A percentile compares a stretch with the other conserved stretches of the same genome.
Evolutionary conservation across 2,888 invertebrate genomes (phyloP).

Genomic region (Drosophila subquinaria): DNA sequence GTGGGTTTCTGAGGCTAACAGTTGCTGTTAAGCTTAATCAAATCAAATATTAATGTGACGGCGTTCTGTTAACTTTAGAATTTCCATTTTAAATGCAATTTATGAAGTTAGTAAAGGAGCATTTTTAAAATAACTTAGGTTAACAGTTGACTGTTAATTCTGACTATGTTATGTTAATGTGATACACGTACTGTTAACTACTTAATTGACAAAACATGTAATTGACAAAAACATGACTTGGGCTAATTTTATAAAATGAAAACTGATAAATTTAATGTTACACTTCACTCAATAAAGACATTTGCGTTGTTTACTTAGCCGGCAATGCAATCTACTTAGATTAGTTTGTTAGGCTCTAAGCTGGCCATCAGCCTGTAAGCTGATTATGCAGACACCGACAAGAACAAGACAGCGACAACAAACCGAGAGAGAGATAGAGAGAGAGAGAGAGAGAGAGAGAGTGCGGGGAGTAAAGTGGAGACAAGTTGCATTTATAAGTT

Average conservation of each 20-base stretch:
- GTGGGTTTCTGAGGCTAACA: background rate
- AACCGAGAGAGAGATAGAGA: background rate
- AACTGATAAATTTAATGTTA: constrained; percentile 9
- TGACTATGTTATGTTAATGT: background rate
- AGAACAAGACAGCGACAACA: background rate
- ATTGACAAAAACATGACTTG: background rate
- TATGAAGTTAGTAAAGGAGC: too few species aligned
- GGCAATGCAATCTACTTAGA: constrained; percentile 28
- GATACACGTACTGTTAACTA: background rate
- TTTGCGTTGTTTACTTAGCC: constrained; percentile 13
- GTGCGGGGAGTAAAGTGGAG: background rate
- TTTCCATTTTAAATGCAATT: background rate
- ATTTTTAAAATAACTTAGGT: background rate
- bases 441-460: background rate
- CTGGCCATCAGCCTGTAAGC: constrained; percentile 37
- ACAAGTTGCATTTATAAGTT: constrained; percentile 15
- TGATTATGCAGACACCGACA: constrained; percentile 27
- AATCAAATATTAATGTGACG: background rate
- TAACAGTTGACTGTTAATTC: background rate
- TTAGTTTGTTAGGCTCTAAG: constrained; percentile 36
- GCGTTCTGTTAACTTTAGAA: background rate
- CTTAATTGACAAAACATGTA: background rate
- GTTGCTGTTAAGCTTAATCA: background rate
- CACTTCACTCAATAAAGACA: constrained; percentile 20
- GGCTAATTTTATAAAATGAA: background rate